These are phyloP conservation scores for Polietes domitor DNA, from an alignment of 2,888 invertebrate genomes.

Conservation along the genomic window DNA sequence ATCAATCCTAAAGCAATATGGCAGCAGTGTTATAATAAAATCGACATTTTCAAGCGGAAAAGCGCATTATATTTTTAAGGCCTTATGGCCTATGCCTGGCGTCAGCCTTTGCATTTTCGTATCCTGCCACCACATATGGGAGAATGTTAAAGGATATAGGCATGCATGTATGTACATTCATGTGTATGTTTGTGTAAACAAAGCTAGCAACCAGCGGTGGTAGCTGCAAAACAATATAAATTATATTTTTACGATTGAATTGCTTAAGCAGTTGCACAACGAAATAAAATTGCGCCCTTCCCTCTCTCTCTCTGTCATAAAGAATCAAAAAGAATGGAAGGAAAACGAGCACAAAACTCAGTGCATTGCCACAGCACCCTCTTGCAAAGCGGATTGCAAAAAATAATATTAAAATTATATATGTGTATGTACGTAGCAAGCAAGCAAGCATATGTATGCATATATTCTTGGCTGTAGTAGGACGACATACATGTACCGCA, in stretches of 20 bases:
- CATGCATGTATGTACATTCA: not conserved
- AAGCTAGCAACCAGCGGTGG: no score
- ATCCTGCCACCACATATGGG: not conserved
- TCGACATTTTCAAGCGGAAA: slow-evolving; percentile 65
- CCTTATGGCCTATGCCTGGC: slow-evolving; percentile 41
- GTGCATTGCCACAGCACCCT: no score
- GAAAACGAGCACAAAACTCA: slow-evolving; percentile 34
- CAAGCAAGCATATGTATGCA: no score
- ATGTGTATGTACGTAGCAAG: slow-evolving; percentile 38
- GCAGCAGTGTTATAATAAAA: slow-evolving; percentile 51
- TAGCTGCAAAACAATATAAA: slow-evolving; percentile 58
- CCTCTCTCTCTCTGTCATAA: no score
- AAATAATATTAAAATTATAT: slow-evolving; percentile 48
- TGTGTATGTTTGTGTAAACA: slow-evolving; percentile 24
- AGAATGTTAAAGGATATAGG: slow-evolving; percentile 14
- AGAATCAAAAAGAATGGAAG: not conserved
- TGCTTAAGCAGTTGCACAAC: slow-evolving; percentile 52
- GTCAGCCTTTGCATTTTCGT: slow-evolving; percentile 37
- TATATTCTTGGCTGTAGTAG: not conserved
- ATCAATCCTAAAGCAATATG: slow-evolving; percentile 27
- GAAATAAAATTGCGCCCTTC: slow-evolving; percentile 4
- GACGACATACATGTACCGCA: not conserved
- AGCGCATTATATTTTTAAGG: slow-evolving; percentile 65
- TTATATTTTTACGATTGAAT: slow-evolving; percentile 67
- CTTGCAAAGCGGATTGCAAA: slow-evolving; percentile 39